Base-by-base conservation (phyloP, 1,140 invertebrate genomes). In the Akabosia matsudoensis region DNA sequence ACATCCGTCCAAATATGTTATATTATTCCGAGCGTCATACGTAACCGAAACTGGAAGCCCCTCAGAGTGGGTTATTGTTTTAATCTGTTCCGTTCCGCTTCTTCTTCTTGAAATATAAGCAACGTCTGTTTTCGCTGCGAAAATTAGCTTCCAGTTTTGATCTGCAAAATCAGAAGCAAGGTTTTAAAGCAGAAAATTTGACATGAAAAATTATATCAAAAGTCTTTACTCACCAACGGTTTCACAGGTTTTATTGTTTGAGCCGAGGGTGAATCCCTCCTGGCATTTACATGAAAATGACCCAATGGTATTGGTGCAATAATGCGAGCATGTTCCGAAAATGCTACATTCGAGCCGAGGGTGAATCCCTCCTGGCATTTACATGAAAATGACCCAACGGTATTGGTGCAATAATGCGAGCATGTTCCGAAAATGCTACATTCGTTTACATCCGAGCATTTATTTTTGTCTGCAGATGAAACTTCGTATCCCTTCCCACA, bases 401-500 rank as follows among this genome's bases (percentile, higher is more conserved):
- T 92, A 79, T 96, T 95, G 61, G 90, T 89, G 82, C 94, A 96
- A 1, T 88, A 88, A 82, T 96, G 93, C 30, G 92, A 93, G 83
- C 94, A 96, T 0, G 92, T 90, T 2, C 91, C 91, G 86, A 89
- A 92, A 79, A 77, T 81, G 82, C 85, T 79, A 90, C 93, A 85
- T 90, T 90, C 83, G 89, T 88, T 83, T 28, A 87, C 82, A 91
- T 88, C 61, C 24, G 31, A 24, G n/a, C 61, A 67, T 28, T 67
- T 22, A 7, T 24, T 16, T 1, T 10, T 30, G n/a, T 67, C 22
- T 10, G 61, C 7, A 30, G 61, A 30, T 1, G 75, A 77, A 18
- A 75, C 64, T 26, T 0, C 0, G 33, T 74, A 79, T 18, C 78
- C 78, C 33, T 24, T n/a, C 1, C 64, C 24, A 34, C 78, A 79